Conservation (phyloP, 2,888 invertebrate genomes). For the Steinernema hermaphroditum region DNA sequence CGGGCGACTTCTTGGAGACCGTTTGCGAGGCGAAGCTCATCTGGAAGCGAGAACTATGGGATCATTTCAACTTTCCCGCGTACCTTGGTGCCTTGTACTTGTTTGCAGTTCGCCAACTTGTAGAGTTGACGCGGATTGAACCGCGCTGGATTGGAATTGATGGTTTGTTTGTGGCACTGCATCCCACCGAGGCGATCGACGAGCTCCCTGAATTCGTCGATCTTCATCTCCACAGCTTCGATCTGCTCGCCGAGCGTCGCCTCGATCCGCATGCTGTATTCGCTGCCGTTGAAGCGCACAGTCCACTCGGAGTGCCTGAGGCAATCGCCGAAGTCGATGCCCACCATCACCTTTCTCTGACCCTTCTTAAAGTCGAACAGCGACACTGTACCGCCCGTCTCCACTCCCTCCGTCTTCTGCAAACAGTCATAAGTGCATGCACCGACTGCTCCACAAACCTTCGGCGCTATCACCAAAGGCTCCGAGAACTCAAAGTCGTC, state of each 20-base stretch:
- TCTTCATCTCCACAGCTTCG: slow-evolving; percentile 45
- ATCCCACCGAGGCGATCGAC: slow-evolving; percentile 41
- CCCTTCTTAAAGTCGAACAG: slow-evolving; percentile 33
- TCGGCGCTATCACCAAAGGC: slow-evolving; percentile 1
- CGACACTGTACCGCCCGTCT: slow-evolving; percentile 24
- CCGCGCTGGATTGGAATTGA: slow-evolving; percentile 8
- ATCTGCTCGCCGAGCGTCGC: slow-evolving; percentile 45
- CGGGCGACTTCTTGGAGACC: slow-evolving; percentile 41
- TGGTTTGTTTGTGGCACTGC: slow-evolving; percentile 36
- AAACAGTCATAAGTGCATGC: background rate
- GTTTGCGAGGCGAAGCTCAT: slow-evolving; percentile 51
- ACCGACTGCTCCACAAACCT: slow-evolving; percentile 13
- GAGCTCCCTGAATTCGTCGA: slow-evolving; percentile 42
- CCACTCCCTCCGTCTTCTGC: slow-evolving; percentile 14
- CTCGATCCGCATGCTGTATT: slow-evolving; percentile 18
- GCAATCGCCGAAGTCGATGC: slow-evolving; percentile 48
- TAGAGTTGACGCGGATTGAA: slow-evolving; percentile 39
- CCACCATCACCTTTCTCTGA: slow-evolving; percentile 37
- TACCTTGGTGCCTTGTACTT: slow-evolving; percentile 45
- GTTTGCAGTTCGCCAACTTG: slow-evolving; percentile 46
- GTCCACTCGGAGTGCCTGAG: slow-evolving; percentile 39
- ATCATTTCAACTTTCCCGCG: background rate
- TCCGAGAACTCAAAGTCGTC: background rate
- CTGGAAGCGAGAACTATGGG: slow-evolving; percentile 37
- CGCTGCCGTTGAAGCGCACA: slow-evolving; percentile 38